Evolutionary conservation across 2,113 vertebrate species (phyloP).

Genomic region (Onychostoma macrolepis): DNA sequence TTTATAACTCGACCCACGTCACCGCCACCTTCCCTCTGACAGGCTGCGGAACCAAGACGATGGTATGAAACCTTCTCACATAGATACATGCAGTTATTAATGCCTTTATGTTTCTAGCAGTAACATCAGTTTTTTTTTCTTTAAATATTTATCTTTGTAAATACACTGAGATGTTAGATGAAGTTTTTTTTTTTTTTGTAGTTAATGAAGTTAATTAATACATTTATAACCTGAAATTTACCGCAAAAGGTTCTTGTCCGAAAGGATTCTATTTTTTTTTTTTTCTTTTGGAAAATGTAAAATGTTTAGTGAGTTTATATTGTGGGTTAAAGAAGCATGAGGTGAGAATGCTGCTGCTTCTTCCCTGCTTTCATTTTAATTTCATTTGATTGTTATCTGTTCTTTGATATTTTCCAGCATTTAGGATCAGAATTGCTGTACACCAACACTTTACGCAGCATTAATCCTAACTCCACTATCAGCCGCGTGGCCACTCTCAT

Average conservation of each 20-base stretch:
- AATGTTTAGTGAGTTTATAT: no score
- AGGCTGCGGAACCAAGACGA: constrained; percentile 71
- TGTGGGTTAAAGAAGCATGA: no score
- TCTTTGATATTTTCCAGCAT: constrained; percentile 58
- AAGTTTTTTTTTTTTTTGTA: no score
- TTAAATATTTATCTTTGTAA: background rate
- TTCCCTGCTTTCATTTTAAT: no score
- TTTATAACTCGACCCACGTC: constrained; percentile 69
- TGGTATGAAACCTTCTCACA: constrained; percentile 61
- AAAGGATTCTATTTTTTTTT: no score
- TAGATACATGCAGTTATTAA: background rate
- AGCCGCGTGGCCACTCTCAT: constrained; percentile 61
- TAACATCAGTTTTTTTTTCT: background rate
- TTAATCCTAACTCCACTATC: constrained; percentile 56
- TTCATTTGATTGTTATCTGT: background rate
- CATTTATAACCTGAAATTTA: no score
- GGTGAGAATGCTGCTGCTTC: no score
- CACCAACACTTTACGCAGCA: constrained; percentile 71
- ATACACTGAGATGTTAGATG: background rate
- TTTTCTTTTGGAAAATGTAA: no score
- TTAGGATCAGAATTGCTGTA: constrained; percentile 69
- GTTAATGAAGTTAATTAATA: no score
- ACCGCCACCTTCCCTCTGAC: constrained; percentile 62
- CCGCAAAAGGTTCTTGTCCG: no score
- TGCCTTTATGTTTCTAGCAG: background rate